phyloP scores from a whole-genome alignment of 2,113 vertebrate species.

The Pedionomus torquatus region DNA sequence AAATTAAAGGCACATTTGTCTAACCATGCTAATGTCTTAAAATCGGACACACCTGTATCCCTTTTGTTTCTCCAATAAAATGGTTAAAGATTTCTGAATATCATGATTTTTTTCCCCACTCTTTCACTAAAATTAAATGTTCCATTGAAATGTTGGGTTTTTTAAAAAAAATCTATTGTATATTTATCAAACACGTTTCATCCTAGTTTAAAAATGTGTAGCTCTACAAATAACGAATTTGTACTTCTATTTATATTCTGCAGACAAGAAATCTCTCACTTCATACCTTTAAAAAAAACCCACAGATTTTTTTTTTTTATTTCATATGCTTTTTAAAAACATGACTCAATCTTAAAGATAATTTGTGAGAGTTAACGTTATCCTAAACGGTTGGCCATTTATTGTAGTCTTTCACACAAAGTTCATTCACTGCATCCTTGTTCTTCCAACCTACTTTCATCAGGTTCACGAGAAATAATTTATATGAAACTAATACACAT shows the following conservation, averaged over 20 bases:
- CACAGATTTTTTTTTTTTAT: neutral
- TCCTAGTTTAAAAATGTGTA: neutral
- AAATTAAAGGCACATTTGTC: neutral
- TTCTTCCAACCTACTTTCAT: slow-evolving; percentile 73
- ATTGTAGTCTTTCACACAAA: slow-evolving; percentile 58
- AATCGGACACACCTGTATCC: neutral
- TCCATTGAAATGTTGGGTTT: neutral
- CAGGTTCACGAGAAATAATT: slow-evolving; percentile 87
- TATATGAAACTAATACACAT: slow-evolving; percentile 85
- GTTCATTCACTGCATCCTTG: slow-evolving; percentile 46
- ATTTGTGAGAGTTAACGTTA: slow-evolving; percentile 11
- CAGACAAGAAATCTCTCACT: neutral
- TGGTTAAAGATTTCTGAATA: neutral
- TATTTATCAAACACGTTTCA: neutral
- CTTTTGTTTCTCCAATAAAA: neutral
- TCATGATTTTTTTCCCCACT: neutral
- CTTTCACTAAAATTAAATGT: neutral
- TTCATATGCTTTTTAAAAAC: neutral
- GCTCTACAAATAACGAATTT: neutral
- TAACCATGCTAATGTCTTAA: neutral
- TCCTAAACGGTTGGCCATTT: slow-evolving; percentile 45
- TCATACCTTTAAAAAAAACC: neutral
- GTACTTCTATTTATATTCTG: neutral
- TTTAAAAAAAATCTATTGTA: neutral
- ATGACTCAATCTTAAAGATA: neutral